These are phyloP conservation scores for Brachyptera risi DNA, from an alignment of 2,888 invertebrate genomes.

Conservation along the genomic window DNA sequence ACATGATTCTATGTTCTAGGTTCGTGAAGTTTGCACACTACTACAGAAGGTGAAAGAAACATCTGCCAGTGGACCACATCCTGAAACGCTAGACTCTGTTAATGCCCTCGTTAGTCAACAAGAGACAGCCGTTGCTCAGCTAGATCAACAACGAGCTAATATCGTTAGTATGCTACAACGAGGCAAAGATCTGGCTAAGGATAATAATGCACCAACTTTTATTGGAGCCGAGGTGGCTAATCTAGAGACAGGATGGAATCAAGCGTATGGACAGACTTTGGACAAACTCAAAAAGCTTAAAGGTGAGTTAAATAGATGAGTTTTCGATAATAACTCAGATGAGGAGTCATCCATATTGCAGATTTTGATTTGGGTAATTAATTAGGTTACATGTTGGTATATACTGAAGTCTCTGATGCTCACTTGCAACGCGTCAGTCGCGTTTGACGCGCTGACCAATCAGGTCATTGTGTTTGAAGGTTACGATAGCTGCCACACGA, in stretches of 20 bases:
- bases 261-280: slow-evolving; percentile 78
- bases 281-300: slow-evolving; percentile 77
- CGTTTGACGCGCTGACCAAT: no score
- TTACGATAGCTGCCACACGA: no score
- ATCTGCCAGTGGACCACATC: slow-evolving; percentile 53
- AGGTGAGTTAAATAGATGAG: slow-evolving; percentile 43
- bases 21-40: slow-evolving; percentile 45
- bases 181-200: slow-evolving; percentile 83
- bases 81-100: slow-evolving; percentile 69
- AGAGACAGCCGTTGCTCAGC: slow-evolving; percentile 73
- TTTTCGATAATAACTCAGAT: no score
- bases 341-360: no score
- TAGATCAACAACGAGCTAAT: slow-evolving; percentile 78
- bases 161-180: slow-evolving; percentile 88
- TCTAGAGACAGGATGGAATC: slow-evolving; percentile 84
- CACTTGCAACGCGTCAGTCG: no score
- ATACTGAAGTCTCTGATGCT: no score
- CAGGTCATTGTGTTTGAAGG: no score
- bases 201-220: slow-evolving; percentile 82
- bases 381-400: neutral
- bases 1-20: no score
- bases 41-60: slow-evolving; percentile 68
- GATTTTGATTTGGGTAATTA: no score
- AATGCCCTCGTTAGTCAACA: slow-evolving; percentile 75
- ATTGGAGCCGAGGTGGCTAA: slow-evolving; percentile 77